Evolutionary conservation across 1,140 invertebrate genomes (phyloP).

Genomic region (Cylas formicarius): DNA sequence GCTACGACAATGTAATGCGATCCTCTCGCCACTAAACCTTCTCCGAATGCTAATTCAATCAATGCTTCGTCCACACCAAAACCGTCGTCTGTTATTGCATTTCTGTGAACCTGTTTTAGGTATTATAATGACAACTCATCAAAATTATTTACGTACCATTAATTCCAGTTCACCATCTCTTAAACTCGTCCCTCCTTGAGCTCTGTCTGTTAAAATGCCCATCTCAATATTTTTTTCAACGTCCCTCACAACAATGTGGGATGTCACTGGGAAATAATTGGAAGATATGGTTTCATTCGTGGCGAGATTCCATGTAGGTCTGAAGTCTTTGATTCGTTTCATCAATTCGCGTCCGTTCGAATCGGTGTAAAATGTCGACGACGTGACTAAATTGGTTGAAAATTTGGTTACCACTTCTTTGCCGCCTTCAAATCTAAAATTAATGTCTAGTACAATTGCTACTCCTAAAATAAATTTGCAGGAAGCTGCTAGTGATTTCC

Average conservation of each 20-base stretch:
- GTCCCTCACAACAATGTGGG: conserved; percentile 65
- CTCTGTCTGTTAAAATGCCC: conserved; percentile 72
- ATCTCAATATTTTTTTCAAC: conserved; percentile 45
- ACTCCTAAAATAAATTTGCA: too few species aligned
- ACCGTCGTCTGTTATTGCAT: conserved; percentile 77
- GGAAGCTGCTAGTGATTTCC: not conserved
- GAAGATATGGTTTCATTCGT: conserved; percentile 64
- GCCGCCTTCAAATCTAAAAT: conserved; percentile 54
- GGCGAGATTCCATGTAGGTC: conserved; percentile 63
- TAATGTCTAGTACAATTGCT: not conserved
- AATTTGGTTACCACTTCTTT: conserved; percentile 78
- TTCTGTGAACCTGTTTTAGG: conserved; percentile 60
- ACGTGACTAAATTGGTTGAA: conserved; percentile 53
- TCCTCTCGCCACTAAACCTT: conserved; percentile 75
- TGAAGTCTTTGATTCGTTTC: conserved; percentile 56
- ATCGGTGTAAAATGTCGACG: conserved; percentile 82
- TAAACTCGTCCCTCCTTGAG: conserved; percentile 78
- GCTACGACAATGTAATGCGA: conserved; percentile 57
- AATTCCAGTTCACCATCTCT: conserved; percentile 66
- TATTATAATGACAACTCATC: not conserved
- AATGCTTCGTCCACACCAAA: conserved; percentile 88
- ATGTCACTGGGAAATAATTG: conserved; percentile 92
- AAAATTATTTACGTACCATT: conserved; percentile 51
- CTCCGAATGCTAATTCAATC: conserved; percentile 70
- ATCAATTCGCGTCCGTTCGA: conserved; percentile 87